Base-by-base conservation (phyloP, 2,113 vertebrate genomes). In the Perccottus glenii region DNA sequence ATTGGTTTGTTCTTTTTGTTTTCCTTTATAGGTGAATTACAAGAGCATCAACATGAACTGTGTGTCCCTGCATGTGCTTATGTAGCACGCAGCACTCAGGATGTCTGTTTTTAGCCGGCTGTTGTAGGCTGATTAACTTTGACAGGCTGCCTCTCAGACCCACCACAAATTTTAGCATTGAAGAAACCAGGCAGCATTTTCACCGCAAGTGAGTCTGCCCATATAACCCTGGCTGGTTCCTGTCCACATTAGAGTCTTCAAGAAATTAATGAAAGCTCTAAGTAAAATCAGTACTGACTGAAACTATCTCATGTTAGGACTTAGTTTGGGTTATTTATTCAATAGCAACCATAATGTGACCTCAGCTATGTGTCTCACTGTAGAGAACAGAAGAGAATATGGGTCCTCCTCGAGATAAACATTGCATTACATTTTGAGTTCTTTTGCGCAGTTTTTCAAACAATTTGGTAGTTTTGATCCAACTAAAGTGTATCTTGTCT, bases 101-200 rank as follows among this genome's bases (percentile, higher is more conserved):
- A 89, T 77, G 73, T 77, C 88, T 88, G 88, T 83, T 92, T 90
- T 88, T 85, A 91, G 89, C 86, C 65, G 6, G 40, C 66, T 60
- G 80, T 78, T 86, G 83, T 42, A 64, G 80, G 78, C 85, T 86
- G 88, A 93, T 92, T 89, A 81, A 77, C 80, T 91, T 43, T 89
- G 91, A 92, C 92, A 90, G 88, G 79, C 86, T 87, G 84, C 85
- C 82, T 87, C 81, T 87, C 82, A 88, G 85, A 85, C 78, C 84
- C 64, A 86, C 89, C 85, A 64, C 89, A 87, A 70, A 74, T 64
- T 85, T 81, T 73, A 75, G 83, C 76, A 85, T 60, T 67, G 77
- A 75, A 85, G 74, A 67, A 77, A 84, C 73, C 84, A 80, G 77
- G 57, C 68, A 5, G 48, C 58, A 36, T 80, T 75, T 82, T 53